Base-by-base conservation (phyloP, 2,113 vertebrate genomes). In the Lepidothrix coronata region DNA sequence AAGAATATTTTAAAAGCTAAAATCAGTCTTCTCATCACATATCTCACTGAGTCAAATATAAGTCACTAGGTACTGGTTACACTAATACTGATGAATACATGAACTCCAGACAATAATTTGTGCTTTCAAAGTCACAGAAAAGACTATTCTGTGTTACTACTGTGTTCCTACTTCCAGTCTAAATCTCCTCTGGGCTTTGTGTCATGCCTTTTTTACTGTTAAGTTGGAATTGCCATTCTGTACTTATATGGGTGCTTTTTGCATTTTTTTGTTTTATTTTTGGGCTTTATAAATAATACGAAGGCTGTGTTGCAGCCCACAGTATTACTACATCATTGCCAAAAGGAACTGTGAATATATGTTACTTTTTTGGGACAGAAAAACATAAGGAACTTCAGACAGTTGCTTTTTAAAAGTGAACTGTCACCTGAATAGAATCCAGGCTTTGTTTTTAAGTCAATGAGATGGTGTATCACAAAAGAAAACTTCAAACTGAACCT, bases 181-280 rank as follows among this genome's bases (percentile, higher is more conserved):
- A 15, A 67, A 72, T 27, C 2, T 80, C 11, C 20, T 71, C 20
- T 83, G 12, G 14, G 2, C 8, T 85, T 71, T 67, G 11, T 41
- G 8, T 54, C 8, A 17, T 4, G 1, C 4, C 1, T 71, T 74
- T 81, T 79, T 43, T 62, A 24, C 23, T 2, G 0, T 54, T 44
- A 55, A 44, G 3, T 16, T 67, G 25, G 31, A 58, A 30, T 19
- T 71, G 12, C 2, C 6, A 31, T 65, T 84, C 41, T 59, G n/a
- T 33, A 22, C 2, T 78, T 62, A 57, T 16, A 14, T 0, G 0
- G 2, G 6, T n/a, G 28, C 6, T 59, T 78, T 76, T 54, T 66
- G 7, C 6, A 20, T 30, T 21, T 81, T 70, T 24, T 52, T 48
- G 3, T 21, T 88, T 87, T 77, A 57, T 10, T 67, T 67, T 71